Conservation (phyloP, 2,888 invertebrate genomes). For the Noctuana brunneofusca region DNA sequence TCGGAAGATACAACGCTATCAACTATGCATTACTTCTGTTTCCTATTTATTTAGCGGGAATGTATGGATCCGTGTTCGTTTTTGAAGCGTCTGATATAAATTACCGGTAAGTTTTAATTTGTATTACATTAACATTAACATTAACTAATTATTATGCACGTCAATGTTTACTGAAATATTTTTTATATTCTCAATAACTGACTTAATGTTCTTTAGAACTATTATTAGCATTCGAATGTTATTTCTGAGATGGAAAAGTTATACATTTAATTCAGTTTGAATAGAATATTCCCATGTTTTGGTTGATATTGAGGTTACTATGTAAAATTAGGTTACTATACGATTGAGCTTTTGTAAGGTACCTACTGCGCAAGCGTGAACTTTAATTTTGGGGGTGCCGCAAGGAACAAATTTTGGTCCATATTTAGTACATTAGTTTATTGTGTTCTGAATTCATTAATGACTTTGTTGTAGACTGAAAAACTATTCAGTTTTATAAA, state of each 20-base stretch:
- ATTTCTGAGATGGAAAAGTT: neutral
- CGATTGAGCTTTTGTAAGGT: neutral
- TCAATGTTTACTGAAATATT: neutral
- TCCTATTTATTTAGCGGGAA: slow-evolving; percentile 34
- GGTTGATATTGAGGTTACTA: neutral
- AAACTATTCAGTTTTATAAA: too few relatives aligned
- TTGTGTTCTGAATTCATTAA: too few relatives aligned
- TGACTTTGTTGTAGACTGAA: too few relatives aligned
- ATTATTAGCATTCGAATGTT: neutral
- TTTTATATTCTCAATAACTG: neutral
- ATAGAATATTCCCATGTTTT: neutral
- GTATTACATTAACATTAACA: neutral
- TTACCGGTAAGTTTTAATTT: slow-evolving; percentile 31
- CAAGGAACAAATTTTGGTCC: neutral
- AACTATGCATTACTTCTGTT: slow-evolving; percentile 35
- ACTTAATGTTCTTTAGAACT: neutral
- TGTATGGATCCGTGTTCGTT: slow-evolving; percentile 34
- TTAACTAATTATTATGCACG: neutral
- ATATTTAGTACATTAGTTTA: too few relatives aligned
- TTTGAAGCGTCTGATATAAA: slow-evolving; percentile 37
- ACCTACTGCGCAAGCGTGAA: slow-evolving; percentile 1
- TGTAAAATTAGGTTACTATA: neutral
- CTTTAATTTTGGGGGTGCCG: neutral
- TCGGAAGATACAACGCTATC: slow-evolving; percentile 35
- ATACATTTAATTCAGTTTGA: neutral